Evolutionary conservation across 2,797 vertebrate genomes (phyloP), one percentile per base, ranked within the genome.

Genomic region (Sciurus vulgaris): DNA sequence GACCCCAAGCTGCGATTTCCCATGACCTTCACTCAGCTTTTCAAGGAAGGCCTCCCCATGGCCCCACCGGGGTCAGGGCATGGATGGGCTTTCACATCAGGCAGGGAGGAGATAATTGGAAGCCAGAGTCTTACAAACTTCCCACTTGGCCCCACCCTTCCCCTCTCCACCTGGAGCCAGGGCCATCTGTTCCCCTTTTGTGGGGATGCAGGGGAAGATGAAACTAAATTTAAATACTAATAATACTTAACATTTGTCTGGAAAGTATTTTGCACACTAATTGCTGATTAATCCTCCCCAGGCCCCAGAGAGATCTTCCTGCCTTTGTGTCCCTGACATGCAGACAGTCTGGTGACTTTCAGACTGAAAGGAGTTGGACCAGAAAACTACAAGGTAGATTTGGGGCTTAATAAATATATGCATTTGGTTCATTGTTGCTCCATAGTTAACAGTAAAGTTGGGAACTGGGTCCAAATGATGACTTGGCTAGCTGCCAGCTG

Each of bases 211-310:
- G 85, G 86, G 86, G 30, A 83, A 96, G 84, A 96, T 67, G 88
- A 94, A 96, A 96, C 97, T 87, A 91, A 96, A 97, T 98, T 97
- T 98, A 97, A 98, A 98, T 96, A 95, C 89, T 97, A 97, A 97
- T 97, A 96, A 95, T 93, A 96, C 95, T 96, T 94, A 96, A 91
- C 96, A 89, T 96, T 97, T 95, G 97, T 97, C 97, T 97, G 96
- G 94, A 94, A 97, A 97, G 81, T 93, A 92, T 93, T 97, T 86
- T 87, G 73, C 94, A 96, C 96, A 59, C 86, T 96, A 97, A 97
- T 96, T 96, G 73, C 96, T 97, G 96, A 93, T 97, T 95, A 97
- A 94, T 95, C 93, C 84, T 95, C 86, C 54, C 89, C 69, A 76
- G 38, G 93, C 86, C 95, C 96, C 76, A 76, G 89, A 93, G 94